Conservation (phyloP, 1,140 invertebrate species). For the Eubasilissa regina region DNA sequence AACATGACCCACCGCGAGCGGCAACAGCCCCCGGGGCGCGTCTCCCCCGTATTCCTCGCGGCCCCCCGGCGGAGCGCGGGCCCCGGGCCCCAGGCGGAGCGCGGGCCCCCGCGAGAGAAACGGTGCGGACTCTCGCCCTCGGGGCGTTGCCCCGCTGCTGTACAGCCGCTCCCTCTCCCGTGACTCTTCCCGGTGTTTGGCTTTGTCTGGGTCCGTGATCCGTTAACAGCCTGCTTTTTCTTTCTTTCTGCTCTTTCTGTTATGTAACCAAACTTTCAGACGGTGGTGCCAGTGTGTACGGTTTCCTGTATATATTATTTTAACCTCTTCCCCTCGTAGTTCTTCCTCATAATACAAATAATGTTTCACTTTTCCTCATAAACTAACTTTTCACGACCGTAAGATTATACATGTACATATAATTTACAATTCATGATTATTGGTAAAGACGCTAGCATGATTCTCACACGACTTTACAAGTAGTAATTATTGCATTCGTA, state of each 20-base stretch:
- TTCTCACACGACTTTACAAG: no score
- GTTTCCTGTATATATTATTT: constrained; percentile 45
- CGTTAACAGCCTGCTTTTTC: constrained; percentile 32
- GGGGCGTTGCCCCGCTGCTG: constrained; percentile 33
- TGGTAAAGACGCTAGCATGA: no score
- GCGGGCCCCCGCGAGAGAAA: constrained; percentile 6
- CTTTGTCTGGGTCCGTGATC: constrained; percentile 7
- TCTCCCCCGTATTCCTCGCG: constrained; percentile 2
- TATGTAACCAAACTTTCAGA: constrained; percentile 16
- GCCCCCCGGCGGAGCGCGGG: background rate
- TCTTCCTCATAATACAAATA: constrained; percentile 39
- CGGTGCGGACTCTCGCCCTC: constrained; percentile 18
- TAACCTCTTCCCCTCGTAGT: constrained; percentile 47
- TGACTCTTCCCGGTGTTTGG: constrained; percentile 43
- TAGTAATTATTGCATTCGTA: no score
- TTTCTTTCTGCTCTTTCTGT: constrained; percentile 17
- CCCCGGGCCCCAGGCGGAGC: background rate
- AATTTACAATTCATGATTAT: no score
- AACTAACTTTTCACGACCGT: constrained; percentile 20
- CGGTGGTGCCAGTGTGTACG: constrained; percentile 33
- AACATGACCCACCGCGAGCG: constrained; percentile 50
- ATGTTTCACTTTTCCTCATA: background rate
- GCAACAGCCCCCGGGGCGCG: constrained; percentile 40
- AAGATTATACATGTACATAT: no score
- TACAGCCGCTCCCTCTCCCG: constrained; percentile 45